phyloP scores from a whole-genome alignment of 2,888 invertebrate species.

The Chrysopilus asiliformis region DNA sequence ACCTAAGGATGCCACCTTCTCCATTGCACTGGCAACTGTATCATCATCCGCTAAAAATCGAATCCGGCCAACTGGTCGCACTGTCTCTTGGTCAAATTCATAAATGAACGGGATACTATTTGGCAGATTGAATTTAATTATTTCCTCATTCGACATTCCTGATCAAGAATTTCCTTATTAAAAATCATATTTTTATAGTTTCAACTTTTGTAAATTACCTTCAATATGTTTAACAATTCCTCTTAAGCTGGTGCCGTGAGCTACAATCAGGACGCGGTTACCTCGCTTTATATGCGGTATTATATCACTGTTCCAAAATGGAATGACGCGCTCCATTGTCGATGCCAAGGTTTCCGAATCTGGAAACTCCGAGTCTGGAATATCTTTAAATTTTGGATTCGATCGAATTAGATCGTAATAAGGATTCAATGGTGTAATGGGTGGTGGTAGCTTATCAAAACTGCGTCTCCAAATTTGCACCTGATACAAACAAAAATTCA shows the following conservation, averaged over 20 bases:
- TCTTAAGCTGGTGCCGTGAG: conserved; percentile 75
- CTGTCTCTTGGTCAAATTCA: conserved; percentile 49
- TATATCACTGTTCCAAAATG: conserved; percentile 76
- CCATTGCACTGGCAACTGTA: conserved; percentile 62
- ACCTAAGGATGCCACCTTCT: conserved; percentile 64
- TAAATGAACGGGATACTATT: conserved; percentile 72
- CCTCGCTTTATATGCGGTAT: conserved; percentile 54
- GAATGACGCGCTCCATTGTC: conserved; percentile 67
- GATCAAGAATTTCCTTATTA: too few relatives aligned
- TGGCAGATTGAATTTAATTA: conserved; percentile 63
- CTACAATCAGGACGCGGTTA: conserved; percentile 65
- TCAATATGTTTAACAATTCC: conserved; percentile 80
- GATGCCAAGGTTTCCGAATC: conserved; percentile 70
- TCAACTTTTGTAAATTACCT: conserved; percentile 37
- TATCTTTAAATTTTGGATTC: conserved; percentile 57
- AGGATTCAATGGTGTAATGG: conserved; percentile 61
- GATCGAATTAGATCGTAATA: conserved; percentile 63
- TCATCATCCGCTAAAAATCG: conserved; percentile 67
- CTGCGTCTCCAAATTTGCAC: conserved; percentile 78
- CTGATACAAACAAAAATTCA: too few relatives aligned
- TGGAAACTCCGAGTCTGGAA: conserved; percentile 63
- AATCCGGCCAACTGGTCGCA: conserved; percentile 56
- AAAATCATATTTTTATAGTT: background rate
- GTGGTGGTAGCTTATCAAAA: conserved; percentile 68
- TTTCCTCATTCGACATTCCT: conserved; percentile 56